Conservation (phyloP, 2,797 vertebrate genomes). For the Peromyscus aztecus region DNA sequence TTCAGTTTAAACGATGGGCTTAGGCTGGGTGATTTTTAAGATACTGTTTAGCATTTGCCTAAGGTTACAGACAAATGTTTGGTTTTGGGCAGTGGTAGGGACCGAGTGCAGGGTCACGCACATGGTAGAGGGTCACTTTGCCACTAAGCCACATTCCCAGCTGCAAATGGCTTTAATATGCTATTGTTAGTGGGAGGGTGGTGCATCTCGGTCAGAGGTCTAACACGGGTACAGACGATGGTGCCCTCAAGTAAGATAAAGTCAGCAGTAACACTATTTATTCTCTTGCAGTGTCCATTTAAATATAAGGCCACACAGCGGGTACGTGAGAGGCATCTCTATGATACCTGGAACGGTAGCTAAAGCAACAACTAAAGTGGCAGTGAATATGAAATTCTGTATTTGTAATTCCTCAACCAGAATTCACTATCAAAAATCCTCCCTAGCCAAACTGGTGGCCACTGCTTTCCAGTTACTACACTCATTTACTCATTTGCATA, state of each 20-base stretch:
- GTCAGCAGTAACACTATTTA: slow-evolving; percentile 38
- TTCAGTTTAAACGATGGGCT: slow-evolving; percentile 49
- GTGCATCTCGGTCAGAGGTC: neutral
- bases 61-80: neutral
- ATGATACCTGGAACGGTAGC: neutral
- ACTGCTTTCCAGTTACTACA: neutral
- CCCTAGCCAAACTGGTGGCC: slow-evolving; percentile 7
- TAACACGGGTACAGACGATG: neutral
- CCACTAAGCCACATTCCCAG: neutral
- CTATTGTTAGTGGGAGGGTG: neutral
- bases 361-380: neutral
- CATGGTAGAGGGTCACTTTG: neutral
- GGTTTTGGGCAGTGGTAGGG: neutral
- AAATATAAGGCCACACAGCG: neutral
- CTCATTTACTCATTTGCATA: neutral
- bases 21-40: neutral
- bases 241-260: neutral
- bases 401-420: neutral
- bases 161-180: neutral
- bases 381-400: neutral
- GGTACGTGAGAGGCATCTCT: neutral
- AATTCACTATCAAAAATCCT: slow-evolving; percentile 6
- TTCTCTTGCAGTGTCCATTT: slow-evolving; percentile 7
- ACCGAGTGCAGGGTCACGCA: neutral
- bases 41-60: slow-evolving; percentile 6